Conservation (phyloP, 2,797 vertebrate genomes). For the Pangasius sanitwongsei region DNA sequence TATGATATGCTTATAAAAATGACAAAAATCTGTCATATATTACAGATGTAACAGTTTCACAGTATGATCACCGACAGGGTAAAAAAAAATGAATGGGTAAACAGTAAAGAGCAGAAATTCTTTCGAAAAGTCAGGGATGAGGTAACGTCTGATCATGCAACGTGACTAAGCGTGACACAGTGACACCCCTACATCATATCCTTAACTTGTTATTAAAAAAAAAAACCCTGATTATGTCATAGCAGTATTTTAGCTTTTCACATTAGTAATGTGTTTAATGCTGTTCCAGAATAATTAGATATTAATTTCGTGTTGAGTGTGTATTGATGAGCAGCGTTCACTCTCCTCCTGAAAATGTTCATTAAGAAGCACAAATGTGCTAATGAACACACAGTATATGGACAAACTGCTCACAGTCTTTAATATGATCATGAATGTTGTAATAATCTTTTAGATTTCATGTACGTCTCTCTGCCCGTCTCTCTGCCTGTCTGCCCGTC, state of each 20-base stretch:
- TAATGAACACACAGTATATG: neutral
- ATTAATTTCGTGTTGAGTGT: neutral
- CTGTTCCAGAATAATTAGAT: neutral
- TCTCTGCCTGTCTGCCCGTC: neutral
- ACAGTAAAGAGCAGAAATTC: neutral
- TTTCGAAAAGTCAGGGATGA: neutral
- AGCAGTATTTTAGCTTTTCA: neutral
- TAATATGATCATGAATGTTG: neutral
- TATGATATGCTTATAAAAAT: too few species aligned
- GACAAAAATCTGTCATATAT: too few species aligned
- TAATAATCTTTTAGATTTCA: neutral
- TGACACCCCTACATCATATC: neutral
- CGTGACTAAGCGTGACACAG: neutral
- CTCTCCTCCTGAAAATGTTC: neutral
- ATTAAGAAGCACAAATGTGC: neutral
- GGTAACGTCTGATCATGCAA: neutral
- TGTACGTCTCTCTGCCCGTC: neutral
- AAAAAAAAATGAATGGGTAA: neutral
- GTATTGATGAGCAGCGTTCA: neutral
- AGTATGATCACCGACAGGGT: neutral
- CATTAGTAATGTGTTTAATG: neutral
- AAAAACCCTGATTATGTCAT: neutral
- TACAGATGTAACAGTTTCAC: neutral
- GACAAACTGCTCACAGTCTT: neutral
- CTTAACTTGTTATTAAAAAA: neutral